Evolutionary conservation across 2,113 vertebrate species (phyloP).

Genomic region (Lasiurus cinereus): DNA sequence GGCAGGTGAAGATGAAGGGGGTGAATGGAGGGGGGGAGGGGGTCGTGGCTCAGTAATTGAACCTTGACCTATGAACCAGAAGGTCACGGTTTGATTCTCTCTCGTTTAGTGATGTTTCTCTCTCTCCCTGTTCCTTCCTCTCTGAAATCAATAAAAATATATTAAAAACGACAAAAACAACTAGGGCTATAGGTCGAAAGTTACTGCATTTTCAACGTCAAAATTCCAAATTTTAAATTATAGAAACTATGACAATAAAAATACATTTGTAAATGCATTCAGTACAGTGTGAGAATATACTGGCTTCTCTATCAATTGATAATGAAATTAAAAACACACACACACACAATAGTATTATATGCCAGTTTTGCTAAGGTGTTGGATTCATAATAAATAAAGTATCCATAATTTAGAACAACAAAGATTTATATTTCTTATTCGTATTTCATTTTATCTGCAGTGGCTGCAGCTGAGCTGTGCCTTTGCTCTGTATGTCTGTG

Average conservation of each 20-base stretch:
- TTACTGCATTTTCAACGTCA: not conserved
- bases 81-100: too few relatives aligned
- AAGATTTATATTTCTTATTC: not conserved
- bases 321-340: not conserved
- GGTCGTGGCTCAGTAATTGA: too few relatives aligned
- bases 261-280: not conserved
- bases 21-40: too few relatives aligned
- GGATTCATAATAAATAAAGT: not conserved
- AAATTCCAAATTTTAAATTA: slow-evolving; percentile 7
- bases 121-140: too few relatives aligned
- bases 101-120: too few relatives aligned
- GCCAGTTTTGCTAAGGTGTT: not conserved
- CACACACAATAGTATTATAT: not conserved
- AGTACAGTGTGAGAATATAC: not conserved
- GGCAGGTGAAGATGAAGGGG: too few relatives aligned
- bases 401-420: not conserved
- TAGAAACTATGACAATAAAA: not conserved
- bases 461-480: not conserved
- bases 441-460: not conserved
- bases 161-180: too few relatives aligned
- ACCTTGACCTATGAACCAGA: too few relatives aligned
- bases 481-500: not conserved
- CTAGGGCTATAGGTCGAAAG: not conserved
- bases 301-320: not conserved
- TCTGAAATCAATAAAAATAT: too few relatives aligned